Base-by-base conservation (phyloP, 2,888 invertebrate species). In the Thera britannica region DNA sequence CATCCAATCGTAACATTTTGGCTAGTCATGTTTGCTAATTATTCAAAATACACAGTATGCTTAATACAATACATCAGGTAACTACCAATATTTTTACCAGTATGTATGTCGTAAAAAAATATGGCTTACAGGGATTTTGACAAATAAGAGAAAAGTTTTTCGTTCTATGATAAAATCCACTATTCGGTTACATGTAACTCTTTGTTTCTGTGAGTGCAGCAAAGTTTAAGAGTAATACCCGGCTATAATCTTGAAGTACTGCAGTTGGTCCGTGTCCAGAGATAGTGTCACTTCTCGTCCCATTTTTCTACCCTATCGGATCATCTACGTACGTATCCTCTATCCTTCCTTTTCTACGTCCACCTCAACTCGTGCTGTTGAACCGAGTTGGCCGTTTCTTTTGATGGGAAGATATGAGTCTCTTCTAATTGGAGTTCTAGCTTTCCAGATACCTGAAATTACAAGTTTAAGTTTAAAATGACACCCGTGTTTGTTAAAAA, bases 301-400 rank as follows among this genome's bases (percentile, higher is more conserved):
- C 63, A 69, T 67, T 71, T 70, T 67, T 73, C 68, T 48, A 54
- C 41, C 46, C 49, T 73, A 73, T 67, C 73, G 48, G 67, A 67
- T 51, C 64, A 52, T 57, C 68, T 58, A 57, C 54, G 55, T 60
- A 56, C 44, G 57, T 46, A 9, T 46, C 7, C 8, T 58, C 48
- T 36, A 60, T 49, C 48, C 35, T 35, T 23, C 11, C 58, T 58
- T 35, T 51, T 64, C 58, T 52, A 44, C 52, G 11, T 54, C 34
- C 23, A 8, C 38, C 44, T 46, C 44, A 46, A 46, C 44, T 46
- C 2, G 23, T 41, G 41, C 41, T 38, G 38, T 44, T 44, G 8
- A 44, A 44, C 44, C 3, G 44, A 2, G 44, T 46, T 6, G 3
- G 9, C 51, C 6, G 51, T 51, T 51, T 52, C 34, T 52, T 52